Evolutionary conservation across 2,888 invertebrate genomes (phyloP), one percentile per base, ranked within the genome.

Genomic region (Smittia aterrima): DNA sequence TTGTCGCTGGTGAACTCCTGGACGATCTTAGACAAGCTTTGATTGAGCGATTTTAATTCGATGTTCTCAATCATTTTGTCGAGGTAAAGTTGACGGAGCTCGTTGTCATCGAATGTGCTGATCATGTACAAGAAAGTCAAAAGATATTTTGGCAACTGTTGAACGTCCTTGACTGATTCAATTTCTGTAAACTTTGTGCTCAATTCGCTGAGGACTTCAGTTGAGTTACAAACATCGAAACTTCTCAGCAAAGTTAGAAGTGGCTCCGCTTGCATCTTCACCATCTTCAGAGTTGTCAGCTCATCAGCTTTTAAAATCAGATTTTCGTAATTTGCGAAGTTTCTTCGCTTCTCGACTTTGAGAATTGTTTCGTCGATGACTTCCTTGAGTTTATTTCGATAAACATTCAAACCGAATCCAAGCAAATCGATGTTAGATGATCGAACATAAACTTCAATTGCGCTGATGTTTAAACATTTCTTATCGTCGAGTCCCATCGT

Each of bases 61-160:
- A 9, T 20, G 25, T 64, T 20, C 1, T 27, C 9, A 0, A 80
- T 74, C 64, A 76, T 75, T 27, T 78, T 74, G 22, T 79, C 75
- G 6, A 82, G 27, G 75, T 81, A 80, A 1, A 79, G 75, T 75
- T 80, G 77, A 41, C 86, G 80, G 24, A 83, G 67, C 2, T 79
- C 76, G 0, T 80, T 76, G 74, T 85, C 85, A 0, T 78, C 77
- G 3, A 79, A 74, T 0, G 83, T 79, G 20, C 85, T 82, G 0
- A 77, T 77, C 77, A 85, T 84, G 75, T 85, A 86, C 58, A 85
- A 78, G 66, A 84, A 80, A 16, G 83, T 79, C 22, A 85, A 74
- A 3, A 83, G 78, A 75, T 81, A 80, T 1, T 78, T 79, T 0
- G 77, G 13, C 16, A 79, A 16, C 3, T 78, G 25, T 47, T 75